Percentiles rank a stretch among this genome's conserved stretches.
phyloP scores from a whole-genome alignment of 1,140 invertebrate species.

The Ostrea denselamellosa region DNA sequence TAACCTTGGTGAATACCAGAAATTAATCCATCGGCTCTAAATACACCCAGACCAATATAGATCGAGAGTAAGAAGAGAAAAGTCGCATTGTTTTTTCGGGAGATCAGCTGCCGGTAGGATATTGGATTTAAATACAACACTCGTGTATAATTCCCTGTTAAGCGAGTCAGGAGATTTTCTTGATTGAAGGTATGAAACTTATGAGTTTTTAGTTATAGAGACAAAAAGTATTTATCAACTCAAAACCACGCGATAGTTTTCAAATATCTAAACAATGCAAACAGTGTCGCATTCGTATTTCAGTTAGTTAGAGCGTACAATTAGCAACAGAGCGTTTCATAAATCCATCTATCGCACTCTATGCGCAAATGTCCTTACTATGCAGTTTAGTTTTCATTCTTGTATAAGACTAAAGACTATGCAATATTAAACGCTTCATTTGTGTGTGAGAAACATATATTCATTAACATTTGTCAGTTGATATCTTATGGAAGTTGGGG shows the following conservation, averaged over 20 bases:
- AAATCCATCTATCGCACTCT: no score
- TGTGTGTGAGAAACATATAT: no score
- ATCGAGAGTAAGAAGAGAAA: conserved; percentile 35
- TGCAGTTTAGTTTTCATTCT: no score
- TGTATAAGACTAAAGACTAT: no score
- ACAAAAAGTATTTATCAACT: not conserved
- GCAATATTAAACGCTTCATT: no score
- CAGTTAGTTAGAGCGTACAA: no score
- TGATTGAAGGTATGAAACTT: not conserved
- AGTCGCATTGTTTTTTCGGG: conserved; percentile 35
- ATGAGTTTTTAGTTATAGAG: not conserved
- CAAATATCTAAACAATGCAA: not conserved
- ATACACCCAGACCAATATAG: conserved; percentile 17
- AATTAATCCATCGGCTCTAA: conserved; percentile 17
- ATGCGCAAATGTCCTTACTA: no score
- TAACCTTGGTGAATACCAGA: conserved; percentile 18
- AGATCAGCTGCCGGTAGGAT: conserved; percentile 13
- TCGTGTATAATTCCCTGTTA: not conserved
- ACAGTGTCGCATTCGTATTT: no score
- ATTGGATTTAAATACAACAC: conserved; percentile 7
- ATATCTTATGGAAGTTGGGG: no score
- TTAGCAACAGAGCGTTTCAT: no score
- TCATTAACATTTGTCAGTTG: no score
- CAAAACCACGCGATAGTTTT: not conserved
- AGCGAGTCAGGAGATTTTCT: not conserved